Evolutionary conservation across 2,113 vertebrate species (phyloP).

Genomic region (Ctenomys sociabilis): DNA sequence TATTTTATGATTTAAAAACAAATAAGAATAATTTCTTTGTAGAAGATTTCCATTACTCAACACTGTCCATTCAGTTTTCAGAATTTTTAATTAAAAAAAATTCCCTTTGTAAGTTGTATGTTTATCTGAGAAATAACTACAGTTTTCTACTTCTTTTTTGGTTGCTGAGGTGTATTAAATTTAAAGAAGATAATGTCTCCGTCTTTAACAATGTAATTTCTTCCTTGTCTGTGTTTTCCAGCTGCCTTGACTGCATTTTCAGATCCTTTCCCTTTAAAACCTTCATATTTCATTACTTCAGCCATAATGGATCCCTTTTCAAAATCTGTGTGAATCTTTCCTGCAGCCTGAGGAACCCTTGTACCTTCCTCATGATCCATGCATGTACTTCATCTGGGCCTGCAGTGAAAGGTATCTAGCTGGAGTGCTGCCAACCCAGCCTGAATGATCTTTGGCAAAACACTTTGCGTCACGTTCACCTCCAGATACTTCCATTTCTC

Average conservation of each 20-base stretch:
- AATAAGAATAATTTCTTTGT: constrained; percentile 86
- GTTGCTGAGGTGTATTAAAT: constrained; percentile 88
- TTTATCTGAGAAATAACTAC: constrained; percentile 83
- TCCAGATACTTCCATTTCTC: too few relatives aligned
- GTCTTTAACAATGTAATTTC: too few relatives aligned
- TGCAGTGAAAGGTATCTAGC: constrained; percentile 99
- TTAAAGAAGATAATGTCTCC: too few relatives aligned
- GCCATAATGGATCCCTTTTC: constrained; percentile 98
- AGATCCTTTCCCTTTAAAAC: constrained; percentile 91
- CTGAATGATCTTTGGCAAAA: constrained; percentile 99
- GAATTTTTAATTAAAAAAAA: constrained; percentile 86
- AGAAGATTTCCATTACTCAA: constrained; percentile 71
- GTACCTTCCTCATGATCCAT: constrained; percentile 97
- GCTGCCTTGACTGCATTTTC: too few relatives aligned
- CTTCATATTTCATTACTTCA: constrained; percentile 98
- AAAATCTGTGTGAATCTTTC: constrained; percentile 94
- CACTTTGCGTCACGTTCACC: constrained; percentile 16
- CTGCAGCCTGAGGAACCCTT: constrained; percentile 92
- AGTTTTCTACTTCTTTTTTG: constrained; percentile 95
- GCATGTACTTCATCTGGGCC: constrained; percentile 99
- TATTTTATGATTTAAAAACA: constrained; percentile 88
- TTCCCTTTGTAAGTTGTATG: constrained; percentile 83
- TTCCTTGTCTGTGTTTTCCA: too few relatives aligned
- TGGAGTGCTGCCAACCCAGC: constrained; percentile 95
- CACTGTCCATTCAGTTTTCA: constrained; percentile 78